Conservation (phyloP, 2,888 invertebrate genomes). For the Pemphredon lugubris region DNA sequence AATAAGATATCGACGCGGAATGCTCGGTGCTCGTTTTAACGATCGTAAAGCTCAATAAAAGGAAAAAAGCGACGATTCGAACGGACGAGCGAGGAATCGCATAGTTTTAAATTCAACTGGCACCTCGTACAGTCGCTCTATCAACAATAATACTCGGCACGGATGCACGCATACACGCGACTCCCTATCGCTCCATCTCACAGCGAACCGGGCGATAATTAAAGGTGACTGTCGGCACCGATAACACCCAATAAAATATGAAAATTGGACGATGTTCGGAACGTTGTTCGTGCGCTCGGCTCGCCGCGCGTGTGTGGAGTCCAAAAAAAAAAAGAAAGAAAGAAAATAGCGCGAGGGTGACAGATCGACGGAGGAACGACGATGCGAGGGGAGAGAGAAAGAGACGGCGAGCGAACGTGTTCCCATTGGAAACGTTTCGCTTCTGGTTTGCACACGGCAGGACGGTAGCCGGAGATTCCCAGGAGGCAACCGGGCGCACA, state of each 20-base stretch:
- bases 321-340: constrained; percentile 22
- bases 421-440: constrained; percentile 52
- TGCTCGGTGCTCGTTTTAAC: too few relatives aligned
- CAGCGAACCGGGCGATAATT: constrained; percentile 61
- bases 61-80: neutral
- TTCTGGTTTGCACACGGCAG: constrained; percentile 63
- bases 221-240: constrained; percentile 66
- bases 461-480: constrained; percentile 67
- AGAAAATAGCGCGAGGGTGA: constrained; percentile 43
- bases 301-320: constrained; percentile 7
- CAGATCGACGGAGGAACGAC: constrained; percentile 43
- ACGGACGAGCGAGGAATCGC: too few relatives aligned
- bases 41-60: too few relatives aligned
- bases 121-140: too few relatives aligned
- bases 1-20: too few relatives aligned
- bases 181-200: neutral
- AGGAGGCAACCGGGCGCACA: constrained; percentile 68
- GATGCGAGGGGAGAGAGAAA: constrained; percentile 30
- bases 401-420: constrained; percentile 37
- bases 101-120: too few relatives aligned
- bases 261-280: constrained; percentile 77
- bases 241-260: constrained; percentile 76
- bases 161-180: neutral
- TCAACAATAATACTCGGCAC: too few relatives aligned
- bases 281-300: constrained; percentile 33